Evolutionary conservation across 1,140 invertebrate genomes (phyloP).

Genomic region (Bombus pyrosoma): DNA sequence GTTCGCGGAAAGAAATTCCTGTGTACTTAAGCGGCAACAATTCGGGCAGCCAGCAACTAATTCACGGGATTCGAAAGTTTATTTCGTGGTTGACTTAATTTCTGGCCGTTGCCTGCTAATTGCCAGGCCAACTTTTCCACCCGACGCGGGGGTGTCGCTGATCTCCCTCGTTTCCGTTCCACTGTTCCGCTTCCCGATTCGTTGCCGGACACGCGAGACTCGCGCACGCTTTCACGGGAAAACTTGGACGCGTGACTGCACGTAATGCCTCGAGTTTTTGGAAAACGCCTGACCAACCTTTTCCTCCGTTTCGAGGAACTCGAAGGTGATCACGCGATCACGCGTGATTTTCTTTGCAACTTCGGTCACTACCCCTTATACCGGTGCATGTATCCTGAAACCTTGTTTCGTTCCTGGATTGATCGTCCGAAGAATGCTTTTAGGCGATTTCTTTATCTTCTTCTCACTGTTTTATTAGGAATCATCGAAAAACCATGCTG

Average conservation of each 20-base stretch:
- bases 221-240: constrained; percentile 1
- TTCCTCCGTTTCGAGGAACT: constrained; percentile 14
- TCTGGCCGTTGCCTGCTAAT: neutral
- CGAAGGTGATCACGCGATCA: constrained; percentile 34
- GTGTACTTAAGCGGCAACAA: neutral
- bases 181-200: neutral
- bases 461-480: no score
- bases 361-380: neutral
- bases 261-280: constrained; percentile 18
- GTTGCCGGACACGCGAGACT: constrained; percentile 12
- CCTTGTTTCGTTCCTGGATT: neutral
- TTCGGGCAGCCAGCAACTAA: neutral
- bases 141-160: neutral
- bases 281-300: neutral
- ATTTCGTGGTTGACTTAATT: constrained; percentile 39
- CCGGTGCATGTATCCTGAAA: no score
- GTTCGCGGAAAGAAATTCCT: neutral
- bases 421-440: no score
- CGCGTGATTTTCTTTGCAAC: constrained; percentile 27
- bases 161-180: neutral
- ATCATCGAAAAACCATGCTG: no score
- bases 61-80: constrained; percentile 20
- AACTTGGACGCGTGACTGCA: constrained; percentile 27
- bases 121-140: constrained; percentile 1
- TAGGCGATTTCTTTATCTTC: no score